Conservation (phyloP, 2,888 invertebrate species). For the Entomobrya multifasciata region DNA sequence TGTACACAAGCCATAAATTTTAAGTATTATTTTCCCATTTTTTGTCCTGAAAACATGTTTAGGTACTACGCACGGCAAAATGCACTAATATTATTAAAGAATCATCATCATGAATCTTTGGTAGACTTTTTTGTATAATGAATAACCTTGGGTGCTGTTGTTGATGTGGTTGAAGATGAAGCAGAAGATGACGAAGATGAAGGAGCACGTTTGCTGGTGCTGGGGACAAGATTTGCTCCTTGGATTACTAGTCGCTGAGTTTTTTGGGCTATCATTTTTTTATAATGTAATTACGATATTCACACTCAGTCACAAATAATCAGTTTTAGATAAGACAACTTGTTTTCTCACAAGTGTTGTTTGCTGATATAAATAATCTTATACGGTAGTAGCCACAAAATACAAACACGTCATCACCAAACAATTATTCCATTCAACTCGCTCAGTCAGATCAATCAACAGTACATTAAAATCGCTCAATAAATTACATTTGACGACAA, state of each 20-base stretch:
- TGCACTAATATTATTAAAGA: too few species aligned
- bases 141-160: conserved; percentile 64
- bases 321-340: background rate
- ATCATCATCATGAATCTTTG: too few species aligned
- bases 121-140: background rate
- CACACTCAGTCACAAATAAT: conserved; percentile 21
- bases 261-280: conserved; percentile 65
- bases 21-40: conserved; percentile 13
- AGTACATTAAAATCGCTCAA: too few species aligned
- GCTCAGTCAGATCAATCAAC: too few species aligned
- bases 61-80: background rate
- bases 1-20: conserved; percentile 35
- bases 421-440: too few species aligned
- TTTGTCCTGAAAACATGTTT: conserved; percentile 18
- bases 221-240: conserved; percentile 55
- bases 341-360: background rate
- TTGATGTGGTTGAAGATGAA: background rate
- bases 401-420: too few species aligned
- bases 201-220: conserved; percentile 7
- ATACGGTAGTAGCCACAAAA: too few species aligned
- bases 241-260: conserved; percentile 61
- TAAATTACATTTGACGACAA: too few species aligned
- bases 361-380: background rate
- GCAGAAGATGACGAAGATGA: conserved; percentile 40
- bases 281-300: background rate